A percentile compares a stretch with the other conserved stretches of the same genome.
These are phyloP conservation scores for Drosophila siamana DNA, from an alignment of 2,888 invertebrate species.

Conservation along the genomic window DNA sequence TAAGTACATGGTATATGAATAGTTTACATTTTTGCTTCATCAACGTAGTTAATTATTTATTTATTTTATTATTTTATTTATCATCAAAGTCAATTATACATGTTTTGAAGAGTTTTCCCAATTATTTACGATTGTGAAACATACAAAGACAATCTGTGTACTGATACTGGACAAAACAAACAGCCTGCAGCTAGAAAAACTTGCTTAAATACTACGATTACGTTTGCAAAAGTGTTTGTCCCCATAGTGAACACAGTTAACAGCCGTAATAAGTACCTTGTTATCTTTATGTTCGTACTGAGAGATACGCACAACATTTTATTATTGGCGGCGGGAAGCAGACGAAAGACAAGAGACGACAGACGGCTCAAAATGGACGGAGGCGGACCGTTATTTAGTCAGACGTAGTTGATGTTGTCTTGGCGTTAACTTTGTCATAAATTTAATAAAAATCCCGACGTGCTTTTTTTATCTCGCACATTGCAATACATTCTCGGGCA, in stretches of 20 bases:
- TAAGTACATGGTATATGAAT: conserved; percentile 4
- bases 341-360: background rate
- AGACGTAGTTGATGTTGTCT: conserved; percentile 34
- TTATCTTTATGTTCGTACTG: conserved; percentile 56
- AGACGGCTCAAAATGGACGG: background rate
- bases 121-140: conserved; percentile 39
- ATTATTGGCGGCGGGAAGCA: conserved; percentile 23
- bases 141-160: background rate
- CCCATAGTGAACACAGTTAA: conserved; percentile 2
- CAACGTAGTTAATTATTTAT: background rate
- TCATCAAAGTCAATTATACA: background rate
- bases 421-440: conserved; percentile 69
- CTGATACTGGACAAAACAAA: conserved; percentile 3
- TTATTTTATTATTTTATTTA: background rate
- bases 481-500: background rate
- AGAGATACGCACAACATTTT: conserved; percentile 53
- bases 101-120: background rate
- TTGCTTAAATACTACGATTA: conserved; percentile 1
- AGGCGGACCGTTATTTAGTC: conserved; percentile 21
- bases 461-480: conserved; percentile 44
- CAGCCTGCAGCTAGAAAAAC: background rate
- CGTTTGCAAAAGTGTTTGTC: background rate
- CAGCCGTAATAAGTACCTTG: conserved; percentile 12
- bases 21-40: background rate
- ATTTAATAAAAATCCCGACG: conserved; percentile 74